Evolutionary conservation across 2,113 vertebrate genomes (phyloP).

Genomic region (Narcine bancroftii): DNA sequence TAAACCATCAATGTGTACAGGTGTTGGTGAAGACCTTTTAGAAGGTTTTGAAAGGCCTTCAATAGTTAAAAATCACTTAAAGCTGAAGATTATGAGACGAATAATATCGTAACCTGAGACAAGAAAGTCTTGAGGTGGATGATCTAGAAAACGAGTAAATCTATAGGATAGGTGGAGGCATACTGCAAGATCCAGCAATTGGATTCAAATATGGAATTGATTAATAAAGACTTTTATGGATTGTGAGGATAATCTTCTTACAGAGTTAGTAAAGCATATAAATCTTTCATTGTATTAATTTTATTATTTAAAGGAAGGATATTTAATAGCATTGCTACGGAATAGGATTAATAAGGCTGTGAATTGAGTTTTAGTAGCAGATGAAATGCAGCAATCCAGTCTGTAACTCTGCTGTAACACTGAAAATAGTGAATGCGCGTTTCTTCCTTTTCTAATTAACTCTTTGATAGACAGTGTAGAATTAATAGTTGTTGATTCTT

Average conservation of each 20-base stretch:
- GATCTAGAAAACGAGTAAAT: neutral
- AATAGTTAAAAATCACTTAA: neutral
- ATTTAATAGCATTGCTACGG: neutral
- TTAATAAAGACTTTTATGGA: neutral
- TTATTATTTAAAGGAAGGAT: neutral
- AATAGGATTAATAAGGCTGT: neutral
- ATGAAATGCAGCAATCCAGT: neutral
- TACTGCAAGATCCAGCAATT: neutral
- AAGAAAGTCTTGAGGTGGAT: neutral
- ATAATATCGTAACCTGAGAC: neutral
- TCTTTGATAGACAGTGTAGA: neutral
- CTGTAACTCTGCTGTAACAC: neutral
- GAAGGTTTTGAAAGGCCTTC: neutral
- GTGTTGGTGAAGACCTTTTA: neutral
- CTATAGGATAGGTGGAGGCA: neutral
- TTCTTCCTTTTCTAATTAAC: neutral
- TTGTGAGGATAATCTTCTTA: neutral
- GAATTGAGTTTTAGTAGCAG: neutral
- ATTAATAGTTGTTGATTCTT: neutral
- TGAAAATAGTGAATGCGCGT: neutral
- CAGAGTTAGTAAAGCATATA: neutral
- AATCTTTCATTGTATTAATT: neutral
- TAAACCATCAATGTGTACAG: no score
- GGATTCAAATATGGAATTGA: neutral
- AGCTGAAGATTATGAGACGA: neutral